Percentiles rank a stretch among this genome's conserved stretches.
Conservation (phyloP, 2,797 vertebrate genomes). For the Halcyon smyrnensis region DNA sequence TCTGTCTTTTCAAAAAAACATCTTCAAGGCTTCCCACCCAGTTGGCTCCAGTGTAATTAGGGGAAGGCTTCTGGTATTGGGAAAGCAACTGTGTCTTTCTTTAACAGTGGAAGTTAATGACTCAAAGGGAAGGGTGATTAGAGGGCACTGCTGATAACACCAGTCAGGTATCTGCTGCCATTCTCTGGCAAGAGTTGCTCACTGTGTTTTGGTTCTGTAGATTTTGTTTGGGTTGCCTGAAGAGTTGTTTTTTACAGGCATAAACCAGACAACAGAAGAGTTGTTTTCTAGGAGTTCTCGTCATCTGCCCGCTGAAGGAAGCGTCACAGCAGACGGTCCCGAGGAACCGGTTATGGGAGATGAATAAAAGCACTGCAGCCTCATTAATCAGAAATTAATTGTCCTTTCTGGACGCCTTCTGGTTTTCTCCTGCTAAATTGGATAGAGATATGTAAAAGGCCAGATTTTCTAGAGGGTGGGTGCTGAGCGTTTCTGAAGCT, state of each 20-base stretch:
- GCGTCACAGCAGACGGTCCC: not conserved
- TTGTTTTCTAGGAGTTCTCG: not conserved
- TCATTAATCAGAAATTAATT: not conserved
- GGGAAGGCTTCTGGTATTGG: conserved; percentile 18
- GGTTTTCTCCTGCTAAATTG: not conserved
- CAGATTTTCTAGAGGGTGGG: not conserved
- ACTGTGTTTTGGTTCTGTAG: not conserved
- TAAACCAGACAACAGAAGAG: not conserved
- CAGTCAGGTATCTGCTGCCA: not conserved
- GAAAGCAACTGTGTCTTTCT: not conserved
- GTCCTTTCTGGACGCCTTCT: not conserved
- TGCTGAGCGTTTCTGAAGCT: not conserved
- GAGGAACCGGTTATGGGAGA: not conserved
- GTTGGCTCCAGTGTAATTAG: not conserved
- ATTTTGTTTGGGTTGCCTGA: not conserved
- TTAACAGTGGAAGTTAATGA: not conserved
- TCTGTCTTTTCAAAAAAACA: conserved; percentile 44
- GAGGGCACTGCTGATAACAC: not conserved
- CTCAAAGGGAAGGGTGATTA: not conserved
- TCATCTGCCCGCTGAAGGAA: not conserved
- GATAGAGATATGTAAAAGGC: not conserved
- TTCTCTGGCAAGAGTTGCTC: not conserved
- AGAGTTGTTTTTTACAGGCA: not conserved
- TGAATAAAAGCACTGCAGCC: not conserved
- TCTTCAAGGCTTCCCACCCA: conserved; percentile 30